Evolutionary conservation across 2,113 vertebrate species (phyloP).

Genomic region (Charina bottae): DNA sequence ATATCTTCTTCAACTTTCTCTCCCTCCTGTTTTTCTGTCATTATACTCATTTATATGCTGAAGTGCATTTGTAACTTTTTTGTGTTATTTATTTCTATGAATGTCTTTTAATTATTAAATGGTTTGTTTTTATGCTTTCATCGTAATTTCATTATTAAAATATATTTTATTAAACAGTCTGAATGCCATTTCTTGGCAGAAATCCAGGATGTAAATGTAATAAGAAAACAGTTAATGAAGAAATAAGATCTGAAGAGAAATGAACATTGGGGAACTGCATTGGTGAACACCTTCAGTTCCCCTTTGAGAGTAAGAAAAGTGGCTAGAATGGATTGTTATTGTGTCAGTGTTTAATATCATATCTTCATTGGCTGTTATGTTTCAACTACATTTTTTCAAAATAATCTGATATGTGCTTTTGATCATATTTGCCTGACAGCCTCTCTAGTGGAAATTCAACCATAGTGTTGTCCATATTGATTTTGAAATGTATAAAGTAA

Average conservation of each 20-base stretch:
- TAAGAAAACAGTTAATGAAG: not conserved
- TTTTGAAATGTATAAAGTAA: not conserved
- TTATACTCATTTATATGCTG: not conserved
- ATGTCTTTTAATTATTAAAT: not conserved
- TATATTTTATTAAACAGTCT: not conserved
- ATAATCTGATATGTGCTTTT: not conserved
- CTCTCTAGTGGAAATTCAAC: not conserved
- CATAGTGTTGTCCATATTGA: not conserved
- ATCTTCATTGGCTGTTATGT: not conserved
- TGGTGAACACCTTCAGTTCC: not conserved
- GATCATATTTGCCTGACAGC: not conserved
- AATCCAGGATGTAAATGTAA: not conserved
- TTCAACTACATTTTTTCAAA: too few relatives aligned
- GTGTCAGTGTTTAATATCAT: not conserved
- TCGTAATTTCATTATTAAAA: not conserved
- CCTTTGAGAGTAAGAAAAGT: not conserved
- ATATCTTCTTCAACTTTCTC: not conserved
- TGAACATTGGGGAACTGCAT: not conserved
- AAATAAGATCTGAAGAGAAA: not conserved
- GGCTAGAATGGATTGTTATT: not conserved
- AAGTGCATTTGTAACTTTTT: not conserved
- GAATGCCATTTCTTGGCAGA: not conserved
- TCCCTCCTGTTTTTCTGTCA: not conserved
- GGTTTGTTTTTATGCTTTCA: not conserved
- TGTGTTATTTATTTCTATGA: not conserved